A percentile compares a stretch with the other conserved stretches of the same genome.
Evolutionary conservation across 2,113 vertebrate species (phyloP).

Genomic region (Bos indicus): DNA sequence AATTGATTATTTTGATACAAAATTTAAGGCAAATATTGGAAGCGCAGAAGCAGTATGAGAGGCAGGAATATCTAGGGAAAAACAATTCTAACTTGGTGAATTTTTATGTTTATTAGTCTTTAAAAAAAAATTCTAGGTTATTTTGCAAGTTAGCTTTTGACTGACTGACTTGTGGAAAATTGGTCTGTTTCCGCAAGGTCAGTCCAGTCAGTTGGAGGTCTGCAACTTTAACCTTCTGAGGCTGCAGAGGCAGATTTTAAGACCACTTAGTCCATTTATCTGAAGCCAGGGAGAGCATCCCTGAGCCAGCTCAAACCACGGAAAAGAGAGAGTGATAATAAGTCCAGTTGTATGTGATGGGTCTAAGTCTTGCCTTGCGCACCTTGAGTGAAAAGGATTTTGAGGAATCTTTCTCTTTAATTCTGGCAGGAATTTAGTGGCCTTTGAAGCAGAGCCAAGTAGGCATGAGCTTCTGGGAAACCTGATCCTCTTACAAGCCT

Average conservation of each 20-base stretch:
- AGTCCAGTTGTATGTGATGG: neutral
- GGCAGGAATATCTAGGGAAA: neutral
- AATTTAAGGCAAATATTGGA: neutral
- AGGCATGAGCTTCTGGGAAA: neutral
- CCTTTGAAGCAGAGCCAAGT: conserved; percentile 1
- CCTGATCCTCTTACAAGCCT: conserved; percentile 24
- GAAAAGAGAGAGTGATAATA: neutral
- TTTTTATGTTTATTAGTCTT: neutral
- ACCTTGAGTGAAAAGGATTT: neutral
- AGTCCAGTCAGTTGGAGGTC: neutral
- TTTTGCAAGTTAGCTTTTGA: neutral
- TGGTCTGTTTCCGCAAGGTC: neutral
- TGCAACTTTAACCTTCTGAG: neutral
- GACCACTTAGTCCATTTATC: neutral
- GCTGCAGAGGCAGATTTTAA: neutral
- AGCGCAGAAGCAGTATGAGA: neutral
- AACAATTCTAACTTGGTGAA: neutral
- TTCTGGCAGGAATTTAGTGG: conserved; percentile 36
- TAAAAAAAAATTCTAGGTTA: neutral
- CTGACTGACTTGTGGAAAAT: neutral
- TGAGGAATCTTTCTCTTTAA: conserved; percentile 38
- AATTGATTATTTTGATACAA: neutral
- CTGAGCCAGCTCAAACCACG: neutral
- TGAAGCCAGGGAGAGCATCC: neutral
- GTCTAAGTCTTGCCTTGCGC: neutral